These are phyloP conservation scores for Esperia sulphurella DNA, from an alignment of 2,888 invertebrate genomes.

Conservation along the genomic window DNA sequence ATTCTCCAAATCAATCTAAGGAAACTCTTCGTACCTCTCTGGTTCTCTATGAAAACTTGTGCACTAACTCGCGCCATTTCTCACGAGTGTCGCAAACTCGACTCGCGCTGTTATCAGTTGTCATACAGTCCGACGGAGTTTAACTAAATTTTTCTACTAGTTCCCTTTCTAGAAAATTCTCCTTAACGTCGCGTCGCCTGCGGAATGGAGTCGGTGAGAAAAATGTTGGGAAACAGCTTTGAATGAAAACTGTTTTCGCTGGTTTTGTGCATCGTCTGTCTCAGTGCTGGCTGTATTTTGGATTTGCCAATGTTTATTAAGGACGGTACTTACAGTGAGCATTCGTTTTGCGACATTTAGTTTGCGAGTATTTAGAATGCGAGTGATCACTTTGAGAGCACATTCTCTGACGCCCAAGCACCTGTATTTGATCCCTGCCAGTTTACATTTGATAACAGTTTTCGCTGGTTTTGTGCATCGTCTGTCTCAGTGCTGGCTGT, in stretches of 20 bases:
- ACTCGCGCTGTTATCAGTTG: constrained; percentile 56
- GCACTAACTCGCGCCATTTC: constrained; percentile 42
- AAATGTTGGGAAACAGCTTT: not conserved
- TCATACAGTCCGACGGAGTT: constrained; percentile 63
- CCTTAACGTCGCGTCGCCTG: constrained; percentile 10
- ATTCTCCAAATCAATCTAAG: constrained; percentile 3
- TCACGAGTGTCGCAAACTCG: constrained; percentile 39
- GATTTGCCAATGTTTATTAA: too few relatives aligned
- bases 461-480: too few relatives aligned
- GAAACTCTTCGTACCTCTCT: constrained; percentile 4
- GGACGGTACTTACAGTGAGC: too few relatives aligned
- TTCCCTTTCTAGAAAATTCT: constrained; percentile 18
- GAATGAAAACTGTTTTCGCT: too few relatives aligned
- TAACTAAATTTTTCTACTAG: constrained; percentile 50
- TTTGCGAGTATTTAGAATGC: too few relatives aligned
- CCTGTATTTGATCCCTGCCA: too few relatives aligned
- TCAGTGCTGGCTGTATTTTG: not conserved
- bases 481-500: too few relatives aligned
- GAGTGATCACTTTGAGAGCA: too few relatives aligned
- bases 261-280: too few relatives aligned
- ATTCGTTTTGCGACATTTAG: too few relatives aligned
- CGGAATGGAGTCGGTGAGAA: constrained; percentile 3
- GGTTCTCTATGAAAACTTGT: constrained; percentile 26
- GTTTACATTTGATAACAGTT: too few relatives aligned
- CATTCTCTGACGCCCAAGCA: too few relatives aligned